Evolutionary conservation across 2,113 vertebrate genomes (phyloP), one percentile per base, ranked within the genome.

Genomic region (Buteo buteo): DNA sequence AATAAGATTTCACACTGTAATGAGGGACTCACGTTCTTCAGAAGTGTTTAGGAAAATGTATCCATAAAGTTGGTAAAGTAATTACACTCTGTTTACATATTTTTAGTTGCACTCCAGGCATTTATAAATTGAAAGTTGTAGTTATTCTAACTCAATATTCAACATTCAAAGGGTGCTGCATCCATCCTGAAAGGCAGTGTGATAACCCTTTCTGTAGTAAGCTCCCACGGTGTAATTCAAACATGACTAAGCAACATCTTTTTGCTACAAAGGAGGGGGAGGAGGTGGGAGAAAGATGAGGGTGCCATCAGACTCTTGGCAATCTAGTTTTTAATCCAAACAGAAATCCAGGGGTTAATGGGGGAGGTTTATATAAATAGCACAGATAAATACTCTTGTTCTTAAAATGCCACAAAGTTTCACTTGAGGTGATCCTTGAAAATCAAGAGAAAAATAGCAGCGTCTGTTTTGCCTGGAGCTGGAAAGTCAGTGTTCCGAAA

Each of bases 401-500:
- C 89, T 93, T 95, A 86, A 97, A 98, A 97, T 94, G 94, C 93
- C 94, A 94, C 61, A 44, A 76, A 91, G 85, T 97, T 97, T 98
- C 95, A 90, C 92, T 96, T 77, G 96, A 95, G 95, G 94, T 95
- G 76, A 97, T 95, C 88, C 84, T 97, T 97, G 82, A 96, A 96
- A 95, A 97, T 67, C 50, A 83, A 91, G 89, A 86, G 77, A 94
- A 95, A 97, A 97, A 97, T 80, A 96, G 88, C 90, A 97, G 90
- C 24, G 81, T 71, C 82, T 96, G 78, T 94, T 97, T 97, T 52
- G 90, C 95, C 93, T 96, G 93, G 64, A 96, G 96, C 96, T 72
- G 61, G 86, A 93, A 96, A 98, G 86, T 94, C 97, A 97, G 88
- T 96, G 94, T 97, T 96, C 92, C 74, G 77, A 96, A 96, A 98